These are phyloP conservation scores for Premnoplex brunnescens DNA, from an alignment of 2,797 vertebrate genomes.

Conservation along the genomic window DNA sequence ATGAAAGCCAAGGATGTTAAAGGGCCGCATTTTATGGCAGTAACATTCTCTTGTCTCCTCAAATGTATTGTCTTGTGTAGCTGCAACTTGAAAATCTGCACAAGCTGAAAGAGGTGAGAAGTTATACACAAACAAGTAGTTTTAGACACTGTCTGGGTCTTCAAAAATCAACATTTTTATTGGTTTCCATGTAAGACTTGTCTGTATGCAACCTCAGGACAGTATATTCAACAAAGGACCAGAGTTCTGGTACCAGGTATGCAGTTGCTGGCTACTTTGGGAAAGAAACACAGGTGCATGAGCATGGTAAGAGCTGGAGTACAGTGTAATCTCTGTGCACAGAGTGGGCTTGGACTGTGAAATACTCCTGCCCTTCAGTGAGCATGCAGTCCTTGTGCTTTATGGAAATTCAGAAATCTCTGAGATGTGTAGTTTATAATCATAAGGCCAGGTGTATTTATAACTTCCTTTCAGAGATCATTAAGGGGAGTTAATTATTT, in stretches of 20 bases:
- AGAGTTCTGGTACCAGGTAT: neutral
- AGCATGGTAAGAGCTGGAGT: neutral
- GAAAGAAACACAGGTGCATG: neutral
- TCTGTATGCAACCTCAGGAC: neutral
- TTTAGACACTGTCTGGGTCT: neutral
- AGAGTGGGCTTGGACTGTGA: fast-evolving
- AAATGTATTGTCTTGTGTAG: neutral
- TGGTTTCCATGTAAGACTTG: neutral
- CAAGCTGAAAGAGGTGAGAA: neutral
- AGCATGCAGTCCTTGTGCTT: neutral
- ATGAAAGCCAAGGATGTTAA: neutral
- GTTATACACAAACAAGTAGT: neutral
- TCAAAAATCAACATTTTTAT: neutral
- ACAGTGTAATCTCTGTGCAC: neutral
- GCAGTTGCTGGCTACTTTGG: neutral
- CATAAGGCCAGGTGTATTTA: neutral
- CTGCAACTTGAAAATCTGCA: neutral
- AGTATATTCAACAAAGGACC: fast-evolving
- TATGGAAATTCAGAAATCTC: neutral
- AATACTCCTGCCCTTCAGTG: neutral
- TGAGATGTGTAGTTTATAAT: neutral
- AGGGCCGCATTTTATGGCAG: neutral
- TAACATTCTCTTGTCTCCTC: neutral
- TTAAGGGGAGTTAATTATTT: neutral
- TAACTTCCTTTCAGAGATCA: neutral